Percentiles rank a stretch among this genome's conserved stretches.
phyloP scores from a whole-genome alignment of 2,888 invertebrate genomes.

The Watsonalla cultraria region DNA sequence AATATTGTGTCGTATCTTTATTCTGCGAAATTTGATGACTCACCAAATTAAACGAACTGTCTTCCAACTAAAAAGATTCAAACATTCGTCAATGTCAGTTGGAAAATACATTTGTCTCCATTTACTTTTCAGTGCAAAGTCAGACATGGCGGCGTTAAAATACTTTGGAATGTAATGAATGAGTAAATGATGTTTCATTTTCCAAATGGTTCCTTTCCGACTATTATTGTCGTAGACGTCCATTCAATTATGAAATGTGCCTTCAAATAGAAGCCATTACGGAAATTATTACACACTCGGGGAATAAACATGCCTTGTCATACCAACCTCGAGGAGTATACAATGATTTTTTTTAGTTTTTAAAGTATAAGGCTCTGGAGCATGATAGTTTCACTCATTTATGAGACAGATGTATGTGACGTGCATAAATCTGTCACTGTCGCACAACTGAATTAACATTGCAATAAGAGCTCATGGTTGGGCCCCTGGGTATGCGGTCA shows the following conservation, averaged over 20 bases:
- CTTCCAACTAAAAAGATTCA: background rate
- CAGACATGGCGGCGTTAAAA: background rate
- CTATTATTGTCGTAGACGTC: slow-evolving; percentile 24
- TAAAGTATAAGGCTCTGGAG: background rate
- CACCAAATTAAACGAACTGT: background rate
- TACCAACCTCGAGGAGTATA: slow-evolving; percentile 7
- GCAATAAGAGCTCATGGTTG: too few relatives aligned
- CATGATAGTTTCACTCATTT: background rate
- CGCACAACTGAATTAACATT: too few relatives aligned
- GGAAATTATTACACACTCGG: slow-evolving; percentile 26
- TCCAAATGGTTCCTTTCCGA: slow-evolving; percentile 17
- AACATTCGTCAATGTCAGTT: background rate
- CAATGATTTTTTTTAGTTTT: background rate
- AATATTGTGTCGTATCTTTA: too few relatives aligned
- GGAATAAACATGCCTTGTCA: slow-evolving; percentile 6
- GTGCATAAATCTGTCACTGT: too few relatives aligned
- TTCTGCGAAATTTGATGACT: too few relatives aligned
- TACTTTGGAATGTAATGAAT: slow-evolving; percentile 7
- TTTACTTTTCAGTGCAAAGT: background rate
- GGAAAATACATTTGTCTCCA: background rate
- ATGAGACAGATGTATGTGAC: too few relatives aligned
- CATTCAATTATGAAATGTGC: slow-evolving; percentile 34
- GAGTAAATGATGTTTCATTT: slow-evolving; percentile 18
- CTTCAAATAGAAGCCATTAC: slow-evolving; percentile 27
- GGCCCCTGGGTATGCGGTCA: too few relatives aligned